Evolutionary conservation across 2,888 invertebrate species (phyloP).

Genomic region (Apoda limacodes): DNA sequence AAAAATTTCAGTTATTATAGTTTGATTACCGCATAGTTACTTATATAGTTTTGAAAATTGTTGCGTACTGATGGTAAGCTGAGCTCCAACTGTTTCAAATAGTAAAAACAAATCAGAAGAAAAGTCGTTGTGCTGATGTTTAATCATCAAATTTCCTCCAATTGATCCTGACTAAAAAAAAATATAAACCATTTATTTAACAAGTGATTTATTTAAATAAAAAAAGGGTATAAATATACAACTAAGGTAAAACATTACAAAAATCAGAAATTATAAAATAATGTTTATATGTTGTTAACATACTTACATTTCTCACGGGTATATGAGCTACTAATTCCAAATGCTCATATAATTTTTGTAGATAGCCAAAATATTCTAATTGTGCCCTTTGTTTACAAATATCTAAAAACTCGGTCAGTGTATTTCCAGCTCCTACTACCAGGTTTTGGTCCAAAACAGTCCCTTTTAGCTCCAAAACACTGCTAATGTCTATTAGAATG

Average conservation of each 20-base stretch:
- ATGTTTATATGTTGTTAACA: no score
- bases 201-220: no score
- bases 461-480: constrained; percentile 65
- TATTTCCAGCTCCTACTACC: constrained; percentile 64
- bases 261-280: no score
- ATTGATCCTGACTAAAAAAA: constrained; percentile 70
- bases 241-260: no score
- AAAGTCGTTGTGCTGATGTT: constrained; percentile 74
- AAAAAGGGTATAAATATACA: no score
- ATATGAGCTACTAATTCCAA: constrained; percentile 73
- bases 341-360: constrained; percentile 66
- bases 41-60: no score
- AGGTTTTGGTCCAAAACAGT: constrained; percentile 43
- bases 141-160: constrained; percentile 78
- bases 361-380: constrained; percentile 58
- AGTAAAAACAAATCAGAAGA: constrained; percentile 76
- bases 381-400: constrained; percentile 33
- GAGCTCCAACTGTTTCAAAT: constrained; percentile 42
- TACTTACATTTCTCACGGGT: constrained; percentile 58
- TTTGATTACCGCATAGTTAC: no score
- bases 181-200: constrained; percentile 5
- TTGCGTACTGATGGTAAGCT: constrained; percentile 42
- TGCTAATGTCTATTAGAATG: constrained; percentile 72
- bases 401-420: constrained; percentile 54
- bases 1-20: no score